Evolutionary conservation across 2,888 invertebrate genomes (phyloP).

Genomic region (Pantelozetes paolii): DNA sequence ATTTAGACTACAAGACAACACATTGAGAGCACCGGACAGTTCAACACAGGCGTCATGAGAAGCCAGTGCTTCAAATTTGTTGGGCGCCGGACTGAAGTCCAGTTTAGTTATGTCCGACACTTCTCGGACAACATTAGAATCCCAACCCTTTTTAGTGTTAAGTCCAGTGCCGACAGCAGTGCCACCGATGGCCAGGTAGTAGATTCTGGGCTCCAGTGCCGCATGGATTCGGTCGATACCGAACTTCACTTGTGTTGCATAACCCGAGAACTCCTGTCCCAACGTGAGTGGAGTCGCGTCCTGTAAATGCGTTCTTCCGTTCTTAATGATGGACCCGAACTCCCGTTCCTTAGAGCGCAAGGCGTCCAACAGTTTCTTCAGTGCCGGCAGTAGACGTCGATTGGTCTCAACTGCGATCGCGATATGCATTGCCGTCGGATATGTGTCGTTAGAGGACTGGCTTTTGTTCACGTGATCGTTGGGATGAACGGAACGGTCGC

Average conservation of each 20-base stretch:
- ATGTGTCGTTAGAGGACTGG: slow-evolving; percentile 97
- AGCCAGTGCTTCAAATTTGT: slow-evolving; percentile 97
- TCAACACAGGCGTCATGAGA: slow-evolving; percentile 89
- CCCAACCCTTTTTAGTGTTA: slow-evolving; percentile 90
- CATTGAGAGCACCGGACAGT: slow-evolving; percentile 88
- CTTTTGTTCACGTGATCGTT: slow-evolving; percentile 97
- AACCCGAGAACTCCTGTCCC: slow-evolving; percentile 96
- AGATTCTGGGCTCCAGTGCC: slow-evolving; percentile 72
- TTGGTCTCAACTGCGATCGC: slow-evolving; percentile 86
- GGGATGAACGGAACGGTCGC: slow-evolving; percentile 91
- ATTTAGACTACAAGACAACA: slow-evolving; percentile 85
- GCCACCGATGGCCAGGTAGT: slow-evolving; percentile 80
- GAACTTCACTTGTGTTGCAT: slow-evolving; percentile 76
- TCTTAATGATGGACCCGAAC: slow-evolving; percentile 87
- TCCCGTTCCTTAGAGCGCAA: slow-evolving; percentile 71
- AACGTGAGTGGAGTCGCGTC: slow-evolving; percentile 92
- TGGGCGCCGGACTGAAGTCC: slow-evolving; percentile 87
- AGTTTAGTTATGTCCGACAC: slow-evolving; percentile 74
- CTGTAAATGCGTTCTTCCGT: slow-evolving; percentile 76
- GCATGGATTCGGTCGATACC: slow-evolving; percentile 75
- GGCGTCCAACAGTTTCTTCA: slow-evolving; percentile 68
- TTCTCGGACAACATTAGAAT: slow-evolving; percentile 81
- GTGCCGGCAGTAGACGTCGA: slow-evolving; percentile 71
- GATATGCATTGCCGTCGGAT: slow-evolving; percentile 98
- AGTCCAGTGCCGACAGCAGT: slow-evolving; percentile 98